Evolutionary conservation across 2,797 vertebrate species (phyloP).

Genomic region (Syngnathus rostellatus): DNA sequence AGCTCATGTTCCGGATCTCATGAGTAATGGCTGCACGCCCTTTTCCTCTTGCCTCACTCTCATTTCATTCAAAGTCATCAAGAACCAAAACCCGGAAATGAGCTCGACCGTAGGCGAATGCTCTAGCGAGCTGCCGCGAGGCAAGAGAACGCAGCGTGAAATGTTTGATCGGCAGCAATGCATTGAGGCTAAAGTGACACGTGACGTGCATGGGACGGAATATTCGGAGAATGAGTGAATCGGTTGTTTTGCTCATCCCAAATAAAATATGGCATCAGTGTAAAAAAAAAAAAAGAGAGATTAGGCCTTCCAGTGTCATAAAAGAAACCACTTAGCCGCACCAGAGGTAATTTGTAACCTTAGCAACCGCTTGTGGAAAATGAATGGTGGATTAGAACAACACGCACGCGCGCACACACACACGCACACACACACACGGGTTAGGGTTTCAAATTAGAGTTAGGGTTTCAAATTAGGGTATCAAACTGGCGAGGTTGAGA

Average conservation of each 20-base stretch:
- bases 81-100: no score
- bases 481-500: no score
- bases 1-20: no score
- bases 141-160: no score
- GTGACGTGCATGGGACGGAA: constrained; percentile 32
- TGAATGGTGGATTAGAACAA: constrained; percentile 77
- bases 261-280: constrained; percentile 79
- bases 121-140: no score
- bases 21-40: no score
- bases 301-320: constrained; percentile 77
- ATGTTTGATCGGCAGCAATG: neutral
- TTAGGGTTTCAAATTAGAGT: no score
- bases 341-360: constrained; percentile 95
- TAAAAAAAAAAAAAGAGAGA: constrained; percentile 54
- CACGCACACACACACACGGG: neutral
- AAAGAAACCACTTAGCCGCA: constrained; percentile 88
- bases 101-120: no score
- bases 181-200: neutral
- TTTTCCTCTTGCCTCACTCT: no score
- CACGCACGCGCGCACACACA: neutral
- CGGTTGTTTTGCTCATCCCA: constrained; percentile 71
- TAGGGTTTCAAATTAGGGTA: no score
- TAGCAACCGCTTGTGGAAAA: constrained; percentile 89
- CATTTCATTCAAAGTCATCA: no score
- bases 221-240: constrained; percentile 70